phyloP scores from a whole-genome alignment of 1,140 invertebrate species.

The Lerema accius region DNA sequence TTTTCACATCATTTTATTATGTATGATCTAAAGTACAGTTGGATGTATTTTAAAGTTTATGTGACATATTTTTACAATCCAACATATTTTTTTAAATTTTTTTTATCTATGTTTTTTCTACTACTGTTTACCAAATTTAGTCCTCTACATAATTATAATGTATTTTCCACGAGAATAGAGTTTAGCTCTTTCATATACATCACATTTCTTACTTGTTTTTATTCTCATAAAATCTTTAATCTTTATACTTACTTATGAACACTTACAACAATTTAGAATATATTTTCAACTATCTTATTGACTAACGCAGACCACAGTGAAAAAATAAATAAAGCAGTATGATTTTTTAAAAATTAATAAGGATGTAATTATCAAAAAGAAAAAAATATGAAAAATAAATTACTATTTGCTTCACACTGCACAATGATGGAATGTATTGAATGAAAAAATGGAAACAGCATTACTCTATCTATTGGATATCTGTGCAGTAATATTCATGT shows the following conservation, averaged over 20 bases:
- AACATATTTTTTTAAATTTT: constrained; percentile 6
- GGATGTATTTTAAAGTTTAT: constrained; percentile 28
- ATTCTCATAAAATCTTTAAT: constrained; percentile 74
- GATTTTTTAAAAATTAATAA: constrained; percentile 19
- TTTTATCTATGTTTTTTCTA: too few relatives aligned
- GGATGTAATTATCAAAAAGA: constrained; percentile 9
- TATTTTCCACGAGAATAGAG: constrained; percentile 49
- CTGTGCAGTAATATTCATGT: constrained; percentile 7
- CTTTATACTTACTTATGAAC: constrained; percentile 74
- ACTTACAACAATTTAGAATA: constrained; percentile 81
- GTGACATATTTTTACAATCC: constrained; percentile 13
- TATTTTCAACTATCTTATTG: constrained; percentile 59
- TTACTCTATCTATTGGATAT: background rate
- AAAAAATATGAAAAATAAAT: constrained; percentile 36
- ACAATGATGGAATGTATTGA: constrained; percentile 33
- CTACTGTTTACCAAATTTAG: constrained; percentile 43
- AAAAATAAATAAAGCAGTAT: constrained; percentile 22
- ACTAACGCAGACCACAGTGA: constrained; percentile 60
- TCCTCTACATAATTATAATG: constrained; percentile 47
- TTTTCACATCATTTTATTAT: background rate
- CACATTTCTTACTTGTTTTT: constrained; percentile 49
- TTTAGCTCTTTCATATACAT: constrained; percentile 53
- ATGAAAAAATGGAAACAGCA: constrained; percentile 27
- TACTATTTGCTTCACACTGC: constrained; percentile 13
- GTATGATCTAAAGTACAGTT: constrained; percentile 10